Conservation (phyloP, 2,797 vertebrate genomes). For the Anguilla marmorata region DNA sequence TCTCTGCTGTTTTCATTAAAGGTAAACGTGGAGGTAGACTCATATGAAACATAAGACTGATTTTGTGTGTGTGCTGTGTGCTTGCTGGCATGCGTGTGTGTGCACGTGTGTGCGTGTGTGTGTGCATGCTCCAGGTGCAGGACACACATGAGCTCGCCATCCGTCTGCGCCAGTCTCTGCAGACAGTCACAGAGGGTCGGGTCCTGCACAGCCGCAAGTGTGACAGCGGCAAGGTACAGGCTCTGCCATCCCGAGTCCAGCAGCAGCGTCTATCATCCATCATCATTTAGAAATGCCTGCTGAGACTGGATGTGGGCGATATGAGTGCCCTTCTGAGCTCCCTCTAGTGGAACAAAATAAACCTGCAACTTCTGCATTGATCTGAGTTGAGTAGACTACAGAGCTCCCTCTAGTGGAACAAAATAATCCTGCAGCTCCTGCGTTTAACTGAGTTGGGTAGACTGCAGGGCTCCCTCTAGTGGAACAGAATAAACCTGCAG, state of each 20-base stretch:
- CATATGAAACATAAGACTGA: background rate
- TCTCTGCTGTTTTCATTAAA: background rate
- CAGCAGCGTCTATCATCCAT: background rate
- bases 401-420: slow-evolving; percentile 26
- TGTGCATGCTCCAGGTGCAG: slow-evolving; percentile 59
- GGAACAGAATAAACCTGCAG: background rate
- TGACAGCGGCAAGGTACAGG: slow-evolving; percentile 51
- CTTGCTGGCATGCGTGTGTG: background rate
- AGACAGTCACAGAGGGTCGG: slow-evolving; percentile 61
- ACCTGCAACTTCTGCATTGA: background rate
- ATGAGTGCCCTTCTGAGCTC: background rate
- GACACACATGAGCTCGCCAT: slow-evolving; percentile 61
- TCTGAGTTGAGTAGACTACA: background rate
- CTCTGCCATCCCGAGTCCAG: background rate
- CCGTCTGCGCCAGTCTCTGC: slow-evolving; percentile 60
- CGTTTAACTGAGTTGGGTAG: no score
- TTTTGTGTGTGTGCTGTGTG: background rate
- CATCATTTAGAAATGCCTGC: background rate
- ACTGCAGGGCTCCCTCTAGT: slow-evolving; percentile 17
- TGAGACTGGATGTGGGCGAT: background rate
- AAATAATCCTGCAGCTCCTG: background rate
- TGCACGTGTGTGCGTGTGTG: slow-evolving; percentile 15
- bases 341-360: slow-evolving; percentile 15
- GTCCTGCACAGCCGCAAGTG: slow-evolving; percentile 55
- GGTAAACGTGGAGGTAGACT: background rate